These are phyloP conservation scores for chimpanzee (Pan troglodytes) DNA, from an alignment of 2,113 vertebrate genomes.

Conservation along the genomic window NHGRI_mPanTro3-v2.1_pri NC_072412.2:98414001-98414500, in stretches of 20 bases:
- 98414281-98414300: neutral
- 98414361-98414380: neutral
- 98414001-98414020: slow-evolving; percentile 47
- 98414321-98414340: neutral
- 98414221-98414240: neutral
- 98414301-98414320: neutral
- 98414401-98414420: neutral
- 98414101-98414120: neutral
- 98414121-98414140: neutral
- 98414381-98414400: neutral
- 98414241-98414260: neutral
- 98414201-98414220: neutral
- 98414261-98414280: neutral
- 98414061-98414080: neutral
- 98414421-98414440: neutral
- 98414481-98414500: neutral
- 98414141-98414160: neutral
- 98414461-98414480: neutral
- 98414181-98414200: neutral
- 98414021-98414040: slow-evolving; percentile 64
- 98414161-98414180: neutral
- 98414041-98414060: slow-evolving; percentile 53
- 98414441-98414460: neutral
- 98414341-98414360: neutral
- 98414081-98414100: neutral